Evolutionary conservation across 1,140 invertebrate species (phyloP).

Genomic region (Panonychus citri): DNA sequence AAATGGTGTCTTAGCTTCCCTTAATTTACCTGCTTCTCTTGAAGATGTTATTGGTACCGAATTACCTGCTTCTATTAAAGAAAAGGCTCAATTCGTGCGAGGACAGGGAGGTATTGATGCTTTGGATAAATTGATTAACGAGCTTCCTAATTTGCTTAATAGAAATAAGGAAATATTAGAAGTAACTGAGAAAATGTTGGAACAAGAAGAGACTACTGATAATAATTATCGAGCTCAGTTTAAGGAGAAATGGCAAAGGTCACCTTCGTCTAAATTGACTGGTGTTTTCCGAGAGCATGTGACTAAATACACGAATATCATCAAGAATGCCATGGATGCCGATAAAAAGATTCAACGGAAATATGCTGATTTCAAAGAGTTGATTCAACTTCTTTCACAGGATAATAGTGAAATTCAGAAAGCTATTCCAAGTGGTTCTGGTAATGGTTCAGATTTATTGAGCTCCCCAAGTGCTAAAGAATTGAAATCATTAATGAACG

Average conservation of each 20-base stretch:
- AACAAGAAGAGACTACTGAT: slow-evolving; percentile 77
- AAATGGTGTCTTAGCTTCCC: slow-evolving; percentile 67
- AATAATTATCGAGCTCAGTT: slow-evolving; percentile 66
- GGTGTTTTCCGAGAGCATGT: slow-evolving; percentile 62
- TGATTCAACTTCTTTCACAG: slow-evolving; percentile 49
- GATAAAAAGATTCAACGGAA: slow-evolving; percentile 60
- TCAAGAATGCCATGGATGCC: slow-evolving; percentile 61
- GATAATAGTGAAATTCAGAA: slow-evolving; percentile 2
- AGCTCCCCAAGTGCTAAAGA: slow-evolving; percentile 36
- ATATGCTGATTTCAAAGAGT: slow-evolving; percentile 49
- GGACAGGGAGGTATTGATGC: slow-evolving; percentile 33
- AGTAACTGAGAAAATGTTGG: slow-evolving; percentile 68
- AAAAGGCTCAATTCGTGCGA: slow-evolving; percentile 51
- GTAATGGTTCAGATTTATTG: slow-evolving; percentile 24
- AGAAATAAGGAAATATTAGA: slow-evolving; percentile 86
- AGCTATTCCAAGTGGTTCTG: slow-evolving; percentile 16
- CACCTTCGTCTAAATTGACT: slow-evolving; percentile 62
- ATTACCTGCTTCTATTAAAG: slow-evolving; percentile 63
- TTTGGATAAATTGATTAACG: slow-evolving; percentile 36
- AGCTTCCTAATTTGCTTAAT: slow-evolving; percentile 67
- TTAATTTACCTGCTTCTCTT: slow-evolving; percentile 90
- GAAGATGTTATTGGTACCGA: slow-evolving; percentile 54
- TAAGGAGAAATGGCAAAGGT: slow-evolving; percentile 63
- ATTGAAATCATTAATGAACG: slow-evolving; percentile 54
- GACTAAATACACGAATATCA: slow-evolving; percentile 66